A percentile compares a stretch with the other conserved stretches of the same genome.
phyloP scores from a whole-genome alignment of 2,888 invertebrate genomes.

The Melipona bicolor region DNA sequence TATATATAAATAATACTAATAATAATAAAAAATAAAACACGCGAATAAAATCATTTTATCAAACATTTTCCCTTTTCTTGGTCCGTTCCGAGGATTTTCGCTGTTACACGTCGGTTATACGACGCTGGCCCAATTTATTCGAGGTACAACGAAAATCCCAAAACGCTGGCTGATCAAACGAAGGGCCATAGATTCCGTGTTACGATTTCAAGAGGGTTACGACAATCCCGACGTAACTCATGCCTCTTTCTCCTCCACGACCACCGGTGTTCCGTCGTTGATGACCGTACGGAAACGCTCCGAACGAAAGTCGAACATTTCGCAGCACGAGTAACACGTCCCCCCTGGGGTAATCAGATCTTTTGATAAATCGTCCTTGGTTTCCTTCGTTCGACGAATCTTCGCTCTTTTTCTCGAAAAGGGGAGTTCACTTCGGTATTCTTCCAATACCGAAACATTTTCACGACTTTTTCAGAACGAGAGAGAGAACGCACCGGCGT shows the following conservation, averaged over 20 bases:
- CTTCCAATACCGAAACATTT: not conserved
- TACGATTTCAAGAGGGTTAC: conserved; percentile 37
- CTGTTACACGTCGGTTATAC: conserved; percentile 14
- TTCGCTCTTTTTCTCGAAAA: conserved; percentile 1
- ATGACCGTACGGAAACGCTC: conserved; percentile 12
- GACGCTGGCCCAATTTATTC: not conserved
- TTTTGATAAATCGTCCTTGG: conserved; percentile 27
- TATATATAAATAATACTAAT: not conserved
- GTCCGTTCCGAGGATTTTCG: not conserved
- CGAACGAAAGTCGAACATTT: conserved; percentile 17
- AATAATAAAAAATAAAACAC: not conserved
- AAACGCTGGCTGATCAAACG: not conserved
- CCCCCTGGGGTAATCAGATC: conserved; percentile 40
- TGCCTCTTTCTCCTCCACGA: conserved; percentile 10
- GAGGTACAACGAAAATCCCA: not conserved
- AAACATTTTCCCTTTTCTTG: not conserved
- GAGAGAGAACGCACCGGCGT: no score
- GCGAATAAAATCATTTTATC: conserved; percentile 2
- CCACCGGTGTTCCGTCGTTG: conserved; percentile 8
- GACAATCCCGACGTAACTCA: conserved; percentile 35
- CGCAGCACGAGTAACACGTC: conserved; percentile 19
- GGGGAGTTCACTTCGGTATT: not conserved
- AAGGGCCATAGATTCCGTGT: conserved; percentile 47
- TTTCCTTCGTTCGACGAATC: not conserved
- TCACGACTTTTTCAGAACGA: not conserved